A percentile compares a stretch with the other conserved stretches of the same genome.
Conservation (phyloP, 2,888 invertebrate genomes). For the Patella depressa region DNA sequence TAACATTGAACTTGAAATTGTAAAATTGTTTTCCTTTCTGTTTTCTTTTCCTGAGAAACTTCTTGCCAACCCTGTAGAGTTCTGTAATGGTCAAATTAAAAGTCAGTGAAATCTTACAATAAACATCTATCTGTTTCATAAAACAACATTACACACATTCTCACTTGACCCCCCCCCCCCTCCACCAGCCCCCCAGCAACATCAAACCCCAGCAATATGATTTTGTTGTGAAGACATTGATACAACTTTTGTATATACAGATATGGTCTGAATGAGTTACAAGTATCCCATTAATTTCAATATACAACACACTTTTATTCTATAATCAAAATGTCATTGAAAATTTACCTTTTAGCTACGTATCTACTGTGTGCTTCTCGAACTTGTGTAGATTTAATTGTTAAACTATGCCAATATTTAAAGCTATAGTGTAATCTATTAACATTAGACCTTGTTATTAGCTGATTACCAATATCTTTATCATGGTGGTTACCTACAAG, state of each 20-base stretch:
- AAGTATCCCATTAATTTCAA: too few relatives aligned
- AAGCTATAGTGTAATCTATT: background rate
- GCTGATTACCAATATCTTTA: background rate
- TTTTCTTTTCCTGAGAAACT: conserved; percentile 39
- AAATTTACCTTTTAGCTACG: background rate
- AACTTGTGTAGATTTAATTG: background rate
- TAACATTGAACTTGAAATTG: conserved; percentile 48
- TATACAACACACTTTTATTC: too few relatives aligned
- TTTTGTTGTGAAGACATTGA: too few relatives aligned
- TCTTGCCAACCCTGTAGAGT: conserved; percentile 40
- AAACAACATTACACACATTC: too few relatives aligned
- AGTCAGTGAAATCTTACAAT: background rate
- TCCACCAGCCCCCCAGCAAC: too few relatives aligned
- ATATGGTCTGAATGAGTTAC: too few relatives aligned
- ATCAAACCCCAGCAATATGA: too few relatives aligned
- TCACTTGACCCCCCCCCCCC: too few relatives aligned
- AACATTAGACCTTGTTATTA: background rate
- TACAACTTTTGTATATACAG: too few relatives aligned
- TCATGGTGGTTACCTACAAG: background rate
- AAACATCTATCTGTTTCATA: too few relatives aligned
- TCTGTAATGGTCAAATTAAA: conserved; percentile 18
- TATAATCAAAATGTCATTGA: too few relatives aligned
- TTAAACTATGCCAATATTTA: background rate
- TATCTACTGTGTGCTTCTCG: background rate
- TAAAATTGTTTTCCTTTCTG: conserved; percentile 39